These are phyloP conservation scores for Gymnothorax javanicus DNA, from an alignment of 2,797 vertebrate genomes.

Conservation along the genomic window DNA sequence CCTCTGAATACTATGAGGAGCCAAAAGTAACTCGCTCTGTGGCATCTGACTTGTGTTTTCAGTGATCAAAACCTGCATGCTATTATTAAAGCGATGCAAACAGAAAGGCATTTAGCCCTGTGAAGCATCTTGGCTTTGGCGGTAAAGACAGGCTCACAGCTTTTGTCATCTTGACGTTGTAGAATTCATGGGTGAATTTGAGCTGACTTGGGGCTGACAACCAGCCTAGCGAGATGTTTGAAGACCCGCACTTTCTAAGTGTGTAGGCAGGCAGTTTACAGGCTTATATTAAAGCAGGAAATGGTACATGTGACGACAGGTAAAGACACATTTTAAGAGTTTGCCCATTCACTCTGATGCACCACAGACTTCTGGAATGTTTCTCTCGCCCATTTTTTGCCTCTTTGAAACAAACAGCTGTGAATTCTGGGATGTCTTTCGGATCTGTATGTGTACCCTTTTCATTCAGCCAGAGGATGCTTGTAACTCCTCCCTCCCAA, in stretches of 20 bases:
- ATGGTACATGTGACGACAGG: not conserved
- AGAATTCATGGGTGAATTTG: constrained; percentile 35
- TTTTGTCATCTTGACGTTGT: not conserved
- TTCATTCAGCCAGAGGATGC: not conserved
- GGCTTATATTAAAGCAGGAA: not conserved
- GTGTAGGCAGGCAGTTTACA: not conserved
- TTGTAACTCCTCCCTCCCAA: not conserved
- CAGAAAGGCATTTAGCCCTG: constrained; percentile 66
- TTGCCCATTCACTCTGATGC: not conserved
- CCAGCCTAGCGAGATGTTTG: not conserved
- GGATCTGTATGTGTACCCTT: not conserved
- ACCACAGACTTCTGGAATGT: not conserved
- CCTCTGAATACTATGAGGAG: constrained; percentile 68
- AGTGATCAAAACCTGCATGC: constrained; percentile 68
- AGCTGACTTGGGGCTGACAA: constrained; percentile 31
- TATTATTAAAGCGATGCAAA: constrained; percentile 66
- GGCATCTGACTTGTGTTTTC: constrained; percentile 72
- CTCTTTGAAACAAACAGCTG: not conserved
- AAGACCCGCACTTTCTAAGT: not conserved
- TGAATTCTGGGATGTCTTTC: not conserved
- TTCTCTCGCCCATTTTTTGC: not conserved
- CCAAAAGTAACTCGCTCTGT: constrained; percentile 69
- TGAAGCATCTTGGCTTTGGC: constrained; percentile 54
- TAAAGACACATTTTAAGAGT: not conserved
- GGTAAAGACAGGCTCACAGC: constrained; percentile 52